Evolutionary conservation across 2,113 vertebrate species (phyloP).

Genomic region (Petromus typicus): DNA sequence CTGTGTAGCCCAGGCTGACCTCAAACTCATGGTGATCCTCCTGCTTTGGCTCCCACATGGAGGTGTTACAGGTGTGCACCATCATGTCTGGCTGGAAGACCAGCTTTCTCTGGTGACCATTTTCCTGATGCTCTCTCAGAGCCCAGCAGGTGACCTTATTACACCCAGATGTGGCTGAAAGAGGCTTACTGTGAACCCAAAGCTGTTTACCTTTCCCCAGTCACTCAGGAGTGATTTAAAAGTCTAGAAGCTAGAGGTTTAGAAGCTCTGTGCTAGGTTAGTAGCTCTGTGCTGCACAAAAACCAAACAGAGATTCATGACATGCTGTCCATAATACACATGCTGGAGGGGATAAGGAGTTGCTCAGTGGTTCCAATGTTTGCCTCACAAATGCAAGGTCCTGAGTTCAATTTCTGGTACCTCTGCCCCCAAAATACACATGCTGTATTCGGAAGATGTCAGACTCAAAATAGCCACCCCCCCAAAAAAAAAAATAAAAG

Average conservation of each 20-base stretch:
- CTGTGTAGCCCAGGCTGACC: neutral
- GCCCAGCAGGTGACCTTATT: neutral
- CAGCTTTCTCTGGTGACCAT: neutral
- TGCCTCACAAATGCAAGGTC: no score
- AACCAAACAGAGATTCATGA: neutral
- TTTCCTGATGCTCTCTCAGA: neutral
- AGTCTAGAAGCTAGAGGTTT: neutral
- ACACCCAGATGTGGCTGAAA: neutral
- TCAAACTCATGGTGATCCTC: neutral
- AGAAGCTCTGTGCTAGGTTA: neutral
- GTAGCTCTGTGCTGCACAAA: neutral
- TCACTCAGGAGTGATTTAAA: neutral
- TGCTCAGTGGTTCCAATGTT: no score
- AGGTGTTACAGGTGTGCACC: neutral
- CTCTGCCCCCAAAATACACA: no score
- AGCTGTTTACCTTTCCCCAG: neutral
- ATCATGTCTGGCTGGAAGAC: neutral
- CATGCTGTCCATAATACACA: neutral
- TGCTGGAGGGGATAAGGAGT: neutral
- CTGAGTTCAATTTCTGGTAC: no score
- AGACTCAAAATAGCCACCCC: neutral
- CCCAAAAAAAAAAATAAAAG: neutral
- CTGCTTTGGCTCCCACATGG: neutral
- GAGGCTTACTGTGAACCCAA: neutral
- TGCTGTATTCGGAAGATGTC: neutral